Evolutionary conservation across 2,888 invertebrate genomes (phyloP), one percentile per base, ranked within the genome.

Genomic region (Hyposoter dolosus): DNA sequence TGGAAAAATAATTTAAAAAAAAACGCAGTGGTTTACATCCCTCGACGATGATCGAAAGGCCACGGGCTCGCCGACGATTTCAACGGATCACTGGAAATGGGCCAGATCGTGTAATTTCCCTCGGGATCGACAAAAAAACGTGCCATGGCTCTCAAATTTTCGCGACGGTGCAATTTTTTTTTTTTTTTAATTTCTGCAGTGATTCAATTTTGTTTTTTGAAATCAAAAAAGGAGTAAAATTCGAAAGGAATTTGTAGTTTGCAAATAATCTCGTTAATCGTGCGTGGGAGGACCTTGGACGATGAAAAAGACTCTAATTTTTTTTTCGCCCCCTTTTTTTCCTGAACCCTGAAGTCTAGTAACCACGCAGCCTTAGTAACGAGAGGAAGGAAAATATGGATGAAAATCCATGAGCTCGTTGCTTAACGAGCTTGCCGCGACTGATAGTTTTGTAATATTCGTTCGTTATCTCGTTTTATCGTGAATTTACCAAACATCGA

Each of bases 401-500:
- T 12, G 40, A 40, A 66, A 35, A 28, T 45, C 17, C 0, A 9
- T 28, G 40, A 43, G n/a, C 15, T n/a, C 7, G 23, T 19, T 72
- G 23, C 77, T 78, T 69, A 85, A 85, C 82, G 68, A 82, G 74
- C 71, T 53, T n/a, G 19, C 28, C 50, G 19, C 72, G 72, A 72
- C 56, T 53, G 53, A 40, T 63, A 72, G 68, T 69, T 28, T 60
- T 77, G 60, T 74, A 68, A 40, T 32, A 77, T 82, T 81, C 82
- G 72, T 85, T 85, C 84, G 82, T 85, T 78, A 82, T 77, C 63
- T 77, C 72, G 72, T 74, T 72, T 45, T 63, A 78, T 45, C 72
- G 68, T 85, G 68, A 82, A 84, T 77, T 84, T 60, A 81, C 60
- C 66, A 82, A 40, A 84, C 84, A 72, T 56, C 47, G 60, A 82